Percentiles rank a stretch among this genome's conserved stretches.
phyloP scores from a whole-genome alignment of 2,113 vertebrate species.

The Myotis yumanensis region DNA sequence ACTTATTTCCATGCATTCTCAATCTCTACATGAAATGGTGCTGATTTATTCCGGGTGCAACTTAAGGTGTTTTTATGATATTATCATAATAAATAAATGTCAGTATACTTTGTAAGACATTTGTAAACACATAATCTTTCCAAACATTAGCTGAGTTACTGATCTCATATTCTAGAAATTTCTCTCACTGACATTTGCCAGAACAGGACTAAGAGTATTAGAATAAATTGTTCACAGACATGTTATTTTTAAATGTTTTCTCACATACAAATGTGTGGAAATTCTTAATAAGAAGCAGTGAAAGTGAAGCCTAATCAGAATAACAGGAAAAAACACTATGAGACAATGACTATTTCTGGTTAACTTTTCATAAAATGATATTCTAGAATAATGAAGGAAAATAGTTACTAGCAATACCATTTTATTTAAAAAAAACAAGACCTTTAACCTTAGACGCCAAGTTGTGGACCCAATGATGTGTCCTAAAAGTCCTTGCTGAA shows the following conservation, averaged over 20 bases:
- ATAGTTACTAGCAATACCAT: neutral
- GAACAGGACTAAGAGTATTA: neutral
- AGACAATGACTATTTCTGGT: neutral
- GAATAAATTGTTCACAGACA: neutral
- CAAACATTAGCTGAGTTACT: neutral
- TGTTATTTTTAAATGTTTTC: constrained; percentile 39
- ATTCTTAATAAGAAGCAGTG: neutral
- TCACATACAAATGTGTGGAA: neutral
- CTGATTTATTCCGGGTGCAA: neutral
- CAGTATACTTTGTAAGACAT: neutral
- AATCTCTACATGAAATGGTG: neutral
- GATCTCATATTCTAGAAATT: neutral
- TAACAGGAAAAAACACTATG: neutral
- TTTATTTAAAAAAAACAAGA: neutral
- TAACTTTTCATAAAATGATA: neutral
- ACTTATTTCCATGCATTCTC: neutral
- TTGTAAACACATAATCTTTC: neutral
- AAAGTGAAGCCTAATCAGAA: neutral
- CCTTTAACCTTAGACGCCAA: neutral
- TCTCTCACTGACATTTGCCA: neutral
- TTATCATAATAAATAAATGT: neutral
- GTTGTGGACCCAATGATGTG: neutral
- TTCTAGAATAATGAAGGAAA: neutral
- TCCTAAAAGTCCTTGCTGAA: neutral
- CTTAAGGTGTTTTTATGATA: neutral